Evolutionary conservation across 1,140 invertebrate genomes (phyloP), one percentile per base, ranked within the genome.

Genomic region (Drosophila persimilis): DNA sequence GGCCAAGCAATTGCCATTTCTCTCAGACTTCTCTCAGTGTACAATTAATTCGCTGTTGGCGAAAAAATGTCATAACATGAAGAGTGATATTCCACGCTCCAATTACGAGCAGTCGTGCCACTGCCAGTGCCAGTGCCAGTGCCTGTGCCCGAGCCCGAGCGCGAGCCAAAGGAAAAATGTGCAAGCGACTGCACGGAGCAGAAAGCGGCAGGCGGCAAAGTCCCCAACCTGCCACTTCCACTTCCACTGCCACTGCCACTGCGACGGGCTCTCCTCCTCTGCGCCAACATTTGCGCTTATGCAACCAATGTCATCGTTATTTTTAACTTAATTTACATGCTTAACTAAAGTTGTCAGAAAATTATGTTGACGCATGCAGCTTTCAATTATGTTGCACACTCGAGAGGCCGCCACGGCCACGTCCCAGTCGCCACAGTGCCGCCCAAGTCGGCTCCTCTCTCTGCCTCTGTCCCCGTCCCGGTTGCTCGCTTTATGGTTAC

Each of bases 81-180:
- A 90, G 89, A 90, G 89, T 90, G 84, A 89, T 90, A 89, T 89
- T 90, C 78, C 80, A 90, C 79, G 89, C 89, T 83, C 89, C 89
- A 90, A 90, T 90, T 90, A 90, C 84, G 83, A 79, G 83, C 74
- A 77, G 80, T 74, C 73, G 76, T 80, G 79, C 76, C 76, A 71
- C 35, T 39, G 35, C 35, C 35, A 39, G 11, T 11, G 9, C 35
- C 35, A 39, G 11, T 11, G 9, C 35, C 35, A 4, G 76, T 80
- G 78, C 24, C 24, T 3, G 24, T 24, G 24, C 24, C 24, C 5
- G 24, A 6, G 24, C 76, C 76, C 62, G 48, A 55, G 73, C 51
- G 51, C 51, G 35, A 44, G 62, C 55, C 60, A 73, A 75, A 66
- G 62, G 62, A 67, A 86, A 85, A 80, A 79, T 77, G 73, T 57